phyloP scores from a whole-genome alignment of 2,888 invertebrate genomes.

The Acrobasis repandana region DNA sequence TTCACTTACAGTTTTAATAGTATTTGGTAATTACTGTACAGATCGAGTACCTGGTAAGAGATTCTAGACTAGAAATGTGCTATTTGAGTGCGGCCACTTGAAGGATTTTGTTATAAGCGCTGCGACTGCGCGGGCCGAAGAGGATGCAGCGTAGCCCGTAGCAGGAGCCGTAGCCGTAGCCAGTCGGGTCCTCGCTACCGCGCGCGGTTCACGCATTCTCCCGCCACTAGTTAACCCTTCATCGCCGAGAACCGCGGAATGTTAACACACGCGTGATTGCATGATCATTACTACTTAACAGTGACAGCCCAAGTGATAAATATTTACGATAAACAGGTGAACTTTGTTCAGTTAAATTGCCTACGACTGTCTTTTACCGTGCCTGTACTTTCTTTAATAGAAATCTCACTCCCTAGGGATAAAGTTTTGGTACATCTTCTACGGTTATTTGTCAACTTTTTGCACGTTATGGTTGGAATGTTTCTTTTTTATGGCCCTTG shows the following conservation, averaged over 20 bases:
- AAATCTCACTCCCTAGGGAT: conserved; percentile 50
- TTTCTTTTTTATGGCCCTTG: conserved; percentile 33
- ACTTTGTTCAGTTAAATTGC: conserved; percentile 50
- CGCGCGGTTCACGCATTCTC: conserved; percentile 38
- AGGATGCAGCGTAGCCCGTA: conserved; percentile 51
- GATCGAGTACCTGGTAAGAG: neutral
- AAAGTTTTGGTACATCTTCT: conserved; percentile 52
- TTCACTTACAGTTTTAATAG: no score
- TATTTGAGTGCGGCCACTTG: conserved; percentile 23
- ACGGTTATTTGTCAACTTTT: conserved; percentile 46
- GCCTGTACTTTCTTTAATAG: conserved; percentile 54
- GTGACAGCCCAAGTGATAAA: conserved; percentile 72
- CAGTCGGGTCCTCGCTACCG: conserved; percentile 59
- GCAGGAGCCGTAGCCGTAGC: conserved; percentile 36
- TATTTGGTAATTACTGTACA: no score
- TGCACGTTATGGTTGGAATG: conserved; percentile 36
- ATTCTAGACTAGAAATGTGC: conserved; percentile 1
- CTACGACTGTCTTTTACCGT: conserved; percentile 43
- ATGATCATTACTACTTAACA: conserved; percentile 61
- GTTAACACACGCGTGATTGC: conserved; percentile 65
- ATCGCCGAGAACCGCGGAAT: conserved; percentile 52
- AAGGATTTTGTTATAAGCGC: conserved; percentile 35
- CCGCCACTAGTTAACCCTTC: conserved; percentile 28
- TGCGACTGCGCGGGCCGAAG: conserved; percentile 71
- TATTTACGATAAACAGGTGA: conserved; percentile 70